Conservation (phyloP, 2,797 vertebrate genomes). For the Mormyrops boulengeri region DNA sequence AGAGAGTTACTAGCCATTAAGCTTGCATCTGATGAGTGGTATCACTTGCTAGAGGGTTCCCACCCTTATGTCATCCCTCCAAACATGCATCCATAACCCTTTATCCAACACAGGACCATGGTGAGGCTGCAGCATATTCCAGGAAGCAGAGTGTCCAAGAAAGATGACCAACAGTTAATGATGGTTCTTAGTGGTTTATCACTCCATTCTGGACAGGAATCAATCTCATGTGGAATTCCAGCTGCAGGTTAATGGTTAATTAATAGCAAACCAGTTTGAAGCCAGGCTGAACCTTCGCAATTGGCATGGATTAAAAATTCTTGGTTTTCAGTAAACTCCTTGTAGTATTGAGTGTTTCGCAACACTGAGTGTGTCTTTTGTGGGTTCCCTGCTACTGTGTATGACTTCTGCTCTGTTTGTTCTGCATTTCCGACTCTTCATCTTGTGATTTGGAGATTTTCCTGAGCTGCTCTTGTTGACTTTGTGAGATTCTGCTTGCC, state of each 20-base stretch:
- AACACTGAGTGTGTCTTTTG: background rate
- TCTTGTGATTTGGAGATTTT: background rate
- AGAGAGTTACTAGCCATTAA: background rate
- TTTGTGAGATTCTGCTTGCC: background rate
- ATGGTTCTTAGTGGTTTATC: background rate
- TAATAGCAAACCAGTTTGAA: background rate
- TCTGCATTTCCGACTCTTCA: background rate
- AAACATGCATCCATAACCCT: background rate
- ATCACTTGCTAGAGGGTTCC: background rate
- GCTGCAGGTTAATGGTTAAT: background rate
- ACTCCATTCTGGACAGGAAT: background rate
- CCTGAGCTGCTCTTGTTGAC: background rate
- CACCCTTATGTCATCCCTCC: background rate
- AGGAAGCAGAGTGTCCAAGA: background rate
- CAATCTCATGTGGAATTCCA: background rate
- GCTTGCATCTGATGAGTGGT: background rate
- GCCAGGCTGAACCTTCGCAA: background rate
- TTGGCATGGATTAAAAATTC: background rate
- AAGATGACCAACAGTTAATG: background rate
- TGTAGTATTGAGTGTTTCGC: background rate
- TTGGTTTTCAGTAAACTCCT: background rate
- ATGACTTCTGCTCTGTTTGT: background rate
- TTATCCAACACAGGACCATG: background rate
- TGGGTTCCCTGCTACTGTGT: background rate
- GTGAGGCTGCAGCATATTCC: background rate